Conservation (phyloP, 2,113 vertebrate species). For the Oreochromis spilurus region DNA sequence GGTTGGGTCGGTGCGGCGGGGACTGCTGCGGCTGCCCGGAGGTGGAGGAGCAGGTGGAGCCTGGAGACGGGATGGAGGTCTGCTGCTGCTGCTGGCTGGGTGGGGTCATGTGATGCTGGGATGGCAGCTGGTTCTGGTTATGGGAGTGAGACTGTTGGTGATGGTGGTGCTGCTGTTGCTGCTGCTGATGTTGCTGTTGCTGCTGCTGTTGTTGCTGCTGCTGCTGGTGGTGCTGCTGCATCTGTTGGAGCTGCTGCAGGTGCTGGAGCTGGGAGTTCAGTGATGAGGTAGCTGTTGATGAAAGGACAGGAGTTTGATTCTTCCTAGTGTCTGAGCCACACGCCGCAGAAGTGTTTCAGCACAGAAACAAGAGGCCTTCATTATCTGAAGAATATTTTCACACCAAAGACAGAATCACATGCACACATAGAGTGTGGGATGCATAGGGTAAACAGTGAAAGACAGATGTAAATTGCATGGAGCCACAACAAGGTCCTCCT, state of each 20-base stretch:
- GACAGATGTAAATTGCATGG: slow-evolving; percentile 60
- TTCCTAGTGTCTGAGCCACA: not conserved
- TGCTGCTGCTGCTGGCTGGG: slow-evolving; percentile 77
- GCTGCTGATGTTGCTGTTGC: slow-evolving; percentile 64
- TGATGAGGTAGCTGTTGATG: slow-evolving; percentile 94
- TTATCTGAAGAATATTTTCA: slow-evolving; percentile 23
- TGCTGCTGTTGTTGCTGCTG: slow-evolving; percentile 67
- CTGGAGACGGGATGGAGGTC: slow-evolving; percentile 64
- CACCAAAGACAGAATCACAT: slow-evolving; percentile 32
- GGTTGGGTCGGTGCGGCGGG: slow-evolving; percentile 86
- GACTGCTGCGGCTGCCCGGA: slow-evolving; percentile 74
- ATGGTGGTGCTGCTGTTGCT: slow-evolving; percentile 15
- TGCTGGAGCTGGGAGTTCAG: slow-evolving; percentile 98
- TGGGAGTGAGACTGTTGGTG: slow-evolving; percentile 74
- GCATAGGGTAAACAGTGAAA: slow-evolving; percentile 28
- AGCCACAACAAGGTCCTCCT: slow-evolving; percentile 58
- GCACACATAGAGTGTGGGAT: slow-evolving; percentile 33
- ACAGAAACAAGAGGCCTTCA: slow-evolving; percentile 1
- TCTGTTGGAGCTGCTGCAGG: slow-evolving; percentile 95
- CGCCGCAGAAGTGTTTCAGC: not conserved
- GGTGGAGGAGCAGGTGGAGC: slow-evolving; percentile 77
- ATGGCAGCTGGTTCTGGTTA: slow-evolving; percentile 63
- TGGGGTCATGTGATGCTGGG: slow-evolving; percentile 75
- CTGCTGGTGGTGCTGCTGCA: slow-evolving; percentile 89
- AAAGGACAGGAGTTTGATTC: not conserved